A percentile compares a stretch with the other conserved stretches of the same genome.
phyloP scores from a whole-genome alignment of 1,140 invertebrate genomes.

The Mycetomoellerius zeteki region DNA sequence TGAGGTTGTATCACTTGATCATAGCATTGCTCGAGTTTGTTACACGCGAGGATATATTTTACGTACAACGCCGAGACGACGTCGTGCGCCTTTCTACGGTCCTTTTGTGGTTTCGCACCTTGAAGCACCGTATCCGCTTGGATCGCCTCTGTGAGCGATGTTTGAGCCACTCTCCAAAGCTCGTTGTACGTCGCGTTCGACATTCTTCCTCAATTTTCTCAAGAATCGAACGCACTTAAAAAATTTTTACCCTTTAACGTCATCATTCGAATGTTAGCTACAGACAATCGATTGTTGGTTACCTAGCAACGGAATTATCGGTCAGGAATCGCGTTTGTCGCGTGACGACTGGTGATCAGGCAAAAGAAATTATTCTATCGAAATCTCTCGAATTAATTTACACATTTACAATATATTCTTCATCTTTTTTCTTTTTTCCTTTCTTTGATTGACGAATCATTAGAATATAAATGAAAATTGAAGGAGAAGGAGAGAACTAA shows the following conservation, averaged over 20 bases:
- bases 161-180: constrained; percentile 89
- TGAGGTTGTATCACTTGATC: constrained; percentile 98
- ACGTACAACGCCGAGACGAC: constrained; percentile 90
- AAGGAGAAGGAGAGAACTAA: no score
- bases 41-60: constrained; percentile 93
- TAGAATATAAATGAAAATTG: no score
- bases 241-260: background rate
- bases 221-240: background rate
- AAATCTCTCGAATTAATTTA: no score
- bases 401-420: no score
- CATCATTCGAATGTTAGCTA: background rate
- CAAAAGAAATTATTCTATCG: background rate
- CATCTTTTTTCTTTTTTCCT: no score
- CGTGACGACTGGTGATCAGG: background rate
- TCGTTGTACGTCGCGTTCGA: constrained; percentile 91
- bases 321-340: background rate
- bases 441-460: no score
- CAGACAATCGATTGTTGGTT: background rate
- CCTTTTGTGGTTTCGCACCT: constrained; percentile 88
- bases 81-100: constrained; percentile 88
- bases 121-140: constrained; percentile 89
- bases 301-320: constrained; percentile 12
- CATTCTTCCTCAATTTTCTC: constrained; percentile 86
- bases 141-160: constrained; percentile 89
- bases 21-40: constrained; percentile 93